These are phyloP conservation scores for Myrmecophaga tridactyla DNA, from an alignment of 2,113 vertebrate genomes.

Conservation along the genomic window DNA sequence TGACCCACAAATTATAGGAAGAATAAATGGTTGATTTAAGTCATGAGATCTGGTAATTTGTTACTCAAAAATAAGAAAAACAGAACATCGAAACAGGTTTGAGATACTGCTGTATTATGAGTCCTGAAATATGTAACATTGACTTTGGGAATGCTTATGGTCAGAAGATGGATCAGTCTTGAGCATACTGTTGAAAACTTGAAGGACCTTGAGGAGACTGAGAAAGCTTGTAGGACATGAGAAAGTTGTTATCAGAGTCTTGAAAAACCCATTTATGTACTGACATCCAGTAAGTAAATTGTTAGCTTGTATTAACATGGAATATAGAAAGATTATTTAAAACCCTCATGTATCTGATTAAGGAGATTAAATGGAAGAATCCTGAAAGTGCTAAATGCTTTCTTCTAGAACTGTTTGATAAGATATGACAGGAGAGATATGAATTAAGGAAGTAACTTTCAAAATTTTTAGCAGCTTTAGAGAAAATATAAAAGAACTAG, in stretches of 20 bases:
- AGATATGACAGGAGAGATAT: neutral
- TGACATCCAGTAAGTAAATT: neutral
- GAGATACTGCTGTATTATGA: too few relatives aligned
- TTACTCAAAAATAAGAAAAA: neutral
- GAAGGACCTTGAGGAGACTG: neutral
- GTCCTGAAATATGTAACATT: too few relatives aligned
- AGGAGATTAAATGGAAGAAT: neutral
- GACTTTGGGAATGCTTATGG: neutral
- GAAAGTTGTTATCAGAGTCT: neutral
- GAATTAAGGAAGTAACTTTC: neutral
- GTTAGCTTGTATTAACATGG: neutral
- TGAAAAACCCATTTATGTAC: neutral
- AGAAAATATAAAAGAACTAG: neutral
- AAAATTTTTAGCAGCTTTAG: neutral
- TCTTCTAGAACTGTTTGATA: neutral
- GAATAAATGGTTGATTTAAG: neutral
- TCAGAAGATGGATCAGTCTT: neutral
- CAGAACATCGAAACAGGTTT: neutral
- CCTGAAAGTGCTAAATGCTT: too few relatives aligned
- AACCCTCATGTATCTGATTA: neutral
- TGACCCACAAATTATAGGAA: neutral
- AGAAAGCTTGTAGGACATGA: neutral
- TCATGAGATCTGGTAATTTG: neutral
- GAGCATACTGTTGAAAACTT: neutral
- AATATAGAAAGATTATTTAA: neutral